Evolutionary conservation across 2,797 vertebrate genomes (phyloP), one percentile per base, ranked within the genome.

Genomic region (Botia kubotai): DNA sequence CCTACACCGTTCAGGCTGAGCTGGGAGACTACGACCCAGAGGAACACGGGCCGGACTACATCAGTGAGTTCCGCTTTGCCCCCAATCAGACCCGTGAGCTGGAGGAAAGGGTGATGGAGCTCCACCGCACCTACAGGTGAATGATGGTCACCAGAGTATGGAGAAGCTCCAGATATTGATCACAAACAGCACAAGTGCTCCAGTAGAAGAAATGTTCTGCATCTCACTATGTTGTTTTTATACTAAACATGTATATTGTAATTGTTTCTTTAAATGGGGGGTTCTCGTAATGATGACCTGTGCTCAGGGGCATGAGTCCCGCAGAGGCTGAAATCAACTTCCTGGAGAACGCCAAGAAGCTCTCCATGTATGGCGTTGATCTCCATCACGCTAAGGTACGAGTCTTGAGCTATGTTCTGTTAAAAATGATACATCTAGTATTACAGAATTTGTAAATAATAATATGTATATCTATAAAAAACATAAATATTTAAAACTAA

Each of bases 291-390:
- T 43, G 6, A 68, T 70, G 12, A 82, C 84, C 84, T 91, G 58
- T 82, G 66, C 82, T 43, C 88, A 99, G 98, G 91, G 97, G 97
- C 74, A 98, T 98, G 97, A 98, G 95, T 82, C 97, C 98, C 0
- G 98, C 97, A 39, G 98, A 99, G 81, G 97, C 98, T 0, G 98
- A 99, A 91, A 96, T 99, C 87, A 98, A 98, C 90, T 99, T 99
- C 88, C 92, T 99, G 68, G 97, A 99, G 93, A 99, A 99, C 0
- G 98, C 96, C 80, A 99, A 99, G 95, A 99, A 99, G 88, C 96
- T 99, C 23, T 99, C 98, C 5, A 99, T 99, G 98, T 99, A 99
- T 0, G 98, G 98, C 29, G 98, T 99, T 73, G 98, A 99, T 87
- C 92, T 99, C 36, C 97, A 99, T 90, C 97, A 99, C 0, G 98